Evolutionary conservation across 2,888 invertebrate genomes (phyloP).

Genomic region (Drosophila colorata): DNA sequence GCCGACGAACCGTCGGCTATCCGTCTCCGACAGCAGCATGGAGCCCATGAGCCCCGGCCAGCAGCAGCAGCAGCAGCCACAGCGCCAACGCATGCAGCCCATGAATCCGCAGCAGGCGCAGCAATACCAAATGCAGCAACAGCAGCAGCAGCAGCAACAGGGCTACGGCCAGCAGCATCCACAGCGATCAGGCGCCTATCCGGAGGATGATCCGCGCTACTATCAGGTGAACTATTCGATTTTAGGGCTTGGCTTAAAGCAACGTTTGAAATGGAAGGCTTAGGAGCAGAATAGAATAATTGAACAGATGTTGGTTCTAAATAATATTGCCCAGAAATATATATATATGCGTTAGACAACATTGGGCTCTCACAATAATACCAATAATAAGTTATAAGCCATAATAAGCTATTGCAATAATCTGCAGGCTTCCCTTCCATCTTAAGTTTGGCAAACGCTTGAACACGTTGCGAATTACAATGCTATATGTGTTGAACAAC

Average conservation of each 20-base stretch:
- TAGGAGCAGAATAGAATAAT: no score
- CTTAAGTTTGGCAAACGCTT: no score
- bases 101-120: constrained; percentile 74
- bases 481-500: no score
- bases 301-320: no score
- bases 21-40: constrained; percentile 86
- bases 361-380: no score
- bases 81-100: constrained; percentile 82
- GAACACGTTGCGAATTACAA: no score
- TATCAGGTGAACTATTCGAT: constrained; percentile 85
- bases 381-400: no score
- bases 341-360: no score
- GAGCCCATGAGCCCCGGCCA: constrained; percentile 84
- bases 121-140: constrained; percentile 64
- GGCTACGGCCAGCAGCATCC: constrained; percentile 86
- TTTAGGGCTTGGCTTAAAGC: not conserved
- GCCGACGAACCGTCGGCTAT: constrained; percentile 88
- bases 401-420: no score
- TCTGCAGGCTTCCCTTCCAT: no score
- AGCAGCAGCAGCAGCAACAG: constrained; percentile 83
- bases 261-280: no score
- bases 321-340: no score
- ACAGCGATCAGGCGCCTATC: constrained; percentile 84
- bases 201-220: constrained; percentile 89
- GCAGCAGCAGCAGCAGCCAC: constrained; percentile 75